phyloP scores from a whole-genome alignment of 2,113 vertebrate species.

The Thamnaconus septentrionalis region DNA sequence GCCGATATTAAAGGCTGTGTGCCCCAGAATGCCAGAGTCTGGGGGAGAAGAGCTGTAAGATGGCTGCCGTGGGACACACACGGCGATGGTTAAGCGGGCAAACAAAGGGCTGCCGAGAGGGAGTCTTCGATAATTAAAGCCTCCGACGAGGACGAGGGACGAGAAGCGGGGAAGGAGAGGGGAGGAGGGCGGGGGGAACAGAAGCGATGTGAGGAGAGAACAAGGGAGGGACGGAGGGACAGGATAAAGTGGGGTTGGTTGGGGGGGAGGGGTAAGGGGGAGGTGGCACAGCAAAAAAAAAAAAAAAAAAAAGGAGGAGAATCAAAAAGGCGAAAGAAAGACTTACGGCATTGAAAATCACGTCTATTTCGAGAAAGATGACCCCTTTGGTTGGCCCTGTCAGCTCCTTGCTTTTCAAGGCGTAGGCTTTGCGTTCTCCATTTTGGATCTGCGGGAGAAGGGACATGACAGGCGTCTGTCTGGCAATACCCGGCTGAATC shows the following conservation, averaged over 20 bases:
- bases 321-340: slow-evolving; percentile 85
- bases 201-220: slow-evolving; percentile 24
- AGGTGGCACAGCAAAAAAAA: slow-evolving; percentile 34
- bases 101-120: slow-evolving; percentile 73
- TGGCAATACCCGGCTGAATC: slow-evolving; percentile 95
- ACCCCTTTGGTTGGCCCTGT: slow-evolving; percentile 99
- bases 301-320: slow-evolving; percentile 48
- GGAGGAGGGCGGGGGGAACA: not conserved
- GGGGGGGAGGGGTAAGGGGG: slow-evolving; percentile 20
- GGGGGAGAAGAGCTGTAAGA: slow-evolving; percentile 64
- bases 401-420: slow-evolving; percentile 99
- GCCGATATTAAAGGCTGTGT: slow-evolving; percentile 8
- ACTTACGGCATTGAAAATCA: slow-evolving; percentile 99
- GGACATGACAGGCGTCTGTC: slow-evolving; percentile 99
- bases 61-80: slow-evolving; percentile 74
- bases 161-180: slow-evolving; percentile 31
- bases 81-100: slow-evolving; percentile 55
- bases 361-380: slow-evolving; percentile 99
- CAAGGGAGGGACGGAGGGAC: slow-evolving; percentile 44
- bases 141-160: slow-evolving; percentile 68
- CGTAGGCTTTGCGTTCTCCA: slow-evolving; percentile 99
- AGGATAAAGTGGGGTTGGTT: slow-evolving; percentile 37
- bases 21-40: too few species aligned
- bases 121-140: slow-evolving; percentile 78
- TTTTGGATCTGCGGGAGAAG: slow-evolving; percentile 99